Conservation (phyloP, 2,797 vertebrate genomes). For the Limosa lapponica region DNA sequence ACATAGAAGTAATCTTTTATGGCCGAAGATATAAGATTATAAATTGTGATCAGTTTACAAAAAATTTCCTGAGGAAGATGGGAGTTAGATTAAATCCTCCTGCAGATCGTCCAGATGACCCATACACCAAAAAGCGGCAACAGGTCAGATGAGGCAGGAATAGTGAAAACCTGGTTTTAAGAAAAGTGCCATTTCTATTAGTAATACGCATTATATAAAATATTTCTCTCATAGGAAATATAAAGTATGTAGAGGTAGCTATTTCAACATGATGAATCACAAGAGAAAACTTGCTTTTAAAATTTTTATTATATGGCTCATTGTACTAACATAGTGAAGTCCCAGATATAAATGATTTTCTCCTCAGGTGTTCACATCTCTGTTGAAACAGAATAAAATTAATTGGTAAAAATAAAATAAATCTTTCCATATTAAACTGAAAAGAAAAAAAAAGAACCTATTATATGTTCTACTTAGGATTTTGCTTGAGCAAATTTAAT, state of each 20-base stretch:
- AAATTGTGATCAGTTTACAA: slow-evolving; percentile 88
- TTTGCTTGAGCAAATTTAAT: background rate
- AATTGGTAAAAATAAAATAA: background rate
- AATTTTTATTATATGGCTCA: background rate
- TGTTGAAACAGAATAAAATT: background rate
- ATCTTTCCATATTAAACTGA: background rate
- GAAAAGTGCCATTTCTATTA: background rate
- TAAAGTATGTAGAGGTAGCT: background rate
- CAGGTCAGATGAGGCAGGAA: slow-evolving; percentile 76
- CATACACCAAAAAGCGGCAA: slow-evolving; percentile 79
- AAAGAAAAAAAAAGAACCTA: background rate
- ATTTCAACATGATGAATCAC: background rate
- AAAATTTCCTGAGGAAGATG: slow-evolving; percentile 85
- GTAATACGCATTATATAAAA: background rate
- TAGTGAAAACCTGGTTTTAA: background rate
- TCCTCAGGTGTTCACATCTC: background rate
- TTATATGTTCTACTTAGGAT: background rate
- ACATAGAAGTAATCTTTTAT: slow-evolving; percentile 85
- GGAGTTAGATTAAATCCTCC: slow-evolving; percentile 83
- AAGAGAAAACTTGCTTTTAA: background rate
- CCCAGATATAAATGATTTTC: background rate
- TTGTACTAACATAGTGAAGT: background rate
- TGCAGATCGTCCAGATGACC: slow-evolving; percentile 80
- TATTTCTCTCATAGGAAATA: background rate
- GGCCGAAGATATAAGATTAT: slow-evolving; percentile 85